Conservation (phyloP, 92 coral and sea anemone species). For the Paragorgia papillata region DNA sequence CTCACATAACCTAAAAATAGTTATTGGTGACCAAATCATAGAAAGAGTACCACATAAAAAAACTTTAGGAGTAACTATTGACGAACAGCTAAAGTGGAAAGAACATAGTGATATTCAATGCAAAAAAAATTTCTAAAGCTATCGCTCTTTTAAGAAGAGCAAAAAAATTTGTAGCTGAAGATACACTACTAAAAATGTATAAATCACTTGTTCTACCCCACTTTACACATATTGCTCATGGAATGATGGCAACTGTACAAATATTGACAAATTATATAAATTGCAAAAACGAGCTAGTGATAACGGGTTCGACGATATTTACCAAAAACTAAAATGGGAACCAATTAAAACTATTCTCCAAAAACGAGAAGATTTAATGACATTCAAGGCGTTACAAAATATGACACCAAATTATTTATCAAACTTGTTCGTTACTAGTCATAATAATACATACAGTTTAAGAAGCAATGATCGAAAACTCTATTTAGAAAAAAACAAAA, state of each 20-base stretch:
- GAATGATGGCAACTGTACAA: slow-evolving; percentile 4
- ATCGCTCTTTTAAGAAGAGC: slow-evolving; percentile 32
- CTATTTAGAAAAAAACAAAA: slow-evolving; percentile 1
- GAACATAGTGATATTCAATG: slow-evolving; percentile 6
- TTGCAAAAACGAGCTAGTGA: slow-evolving; percentile 24
- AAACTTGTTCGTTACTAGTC: slow-evolving; percentile 18
- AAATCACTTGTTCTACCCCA: slow-evolving; percentile 11
- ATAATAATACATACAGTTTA: too few relatives aligned
- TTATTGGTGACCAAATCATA: slow-evolving; percentile 8
- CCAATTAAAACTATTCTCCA: neutral
- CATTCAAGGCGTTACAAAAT: slow-evolving; percentile 21
- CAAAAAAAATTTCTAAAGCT: slow-evolving; percentile 1
- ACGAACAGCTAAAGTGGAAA: slow-evolving; percentile 12
- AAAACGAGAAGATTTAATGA: slow-evolving; percentile 6
- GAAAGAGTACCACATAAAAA: neutral
- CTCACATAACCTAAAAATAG: neutral
- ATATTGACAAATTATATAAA: slow-evolving; percentile 7
- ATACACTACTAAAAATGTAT: slow-evolving; percentile 1
- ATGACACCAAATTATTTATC: neutral
- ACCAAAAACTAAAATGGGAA: slow-evolving; percentile 7
- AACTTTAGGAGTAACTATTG: neutral
- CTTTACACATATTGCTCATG: slow-evolving; percentile 17
- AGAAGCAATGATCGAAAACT: too few relatives aligned
- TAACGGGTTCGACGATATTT: slow-evolving; percentile 5
- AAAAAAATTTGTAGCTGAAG: slow-evolving; percentile 18